Conservation (phyloP, 2,113 vertebrate species). For the Cynocephalus volans region DNA sequence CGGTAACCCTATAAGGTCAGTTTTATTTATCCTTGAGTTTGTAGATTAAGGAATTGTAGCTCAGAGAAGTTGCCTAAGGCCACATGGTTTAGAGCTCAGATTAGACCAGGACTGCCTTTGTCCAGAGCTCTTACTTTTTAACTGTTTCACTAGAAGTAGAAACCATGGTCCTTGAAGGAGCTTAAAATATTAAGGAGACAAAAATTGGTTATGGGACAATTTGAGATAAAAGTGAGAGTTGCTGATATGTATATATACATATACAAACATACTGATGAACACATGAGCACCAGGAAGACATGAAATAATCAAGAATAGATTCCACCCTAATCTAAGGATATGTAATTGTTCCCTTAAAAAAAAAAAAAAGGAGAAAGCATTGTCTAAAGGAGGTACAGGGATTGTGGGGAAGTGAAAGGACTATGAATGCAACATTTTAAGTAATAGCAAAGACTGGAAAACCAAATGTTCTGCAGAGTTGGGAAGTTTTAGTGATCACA, state of each 20-base stretch:
- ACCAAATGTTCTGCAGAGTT: neutral
- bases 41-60: neutral
- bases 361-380: neutral
- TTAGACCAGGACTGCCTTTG: neutral
- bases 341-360: neutral
- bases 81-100: neutral
- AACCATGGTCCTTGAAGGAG: neutral
- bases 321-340: neutral
- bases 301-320: neutral
- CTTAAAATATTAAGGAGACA: neutral
- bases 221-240: neutral
- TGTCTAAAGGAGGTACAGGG: neutral
- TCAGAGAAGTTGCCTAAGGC: neutral
- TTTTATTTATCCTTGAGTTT: slow-evolving; percentile 30
- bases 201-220: neutral
- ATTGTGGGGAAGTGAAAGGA: neutral
- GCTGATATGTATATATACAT: too few species aligned
- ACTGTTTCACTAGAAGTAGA: neutral
- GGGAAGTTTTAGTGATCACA: neutral
- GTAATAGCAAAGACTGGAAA: neutral
- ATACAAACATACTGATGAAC: neutral
- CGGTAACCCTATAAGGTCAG: neutral
- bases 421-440: neutral
- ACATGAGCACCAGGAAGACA: neutral
- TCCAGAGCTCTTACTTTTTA: neutral